Evolutionary conservation across 2,888 invertebrate genomes (phyloP).

Genomic region (Dryomyza anilis): DNA sequence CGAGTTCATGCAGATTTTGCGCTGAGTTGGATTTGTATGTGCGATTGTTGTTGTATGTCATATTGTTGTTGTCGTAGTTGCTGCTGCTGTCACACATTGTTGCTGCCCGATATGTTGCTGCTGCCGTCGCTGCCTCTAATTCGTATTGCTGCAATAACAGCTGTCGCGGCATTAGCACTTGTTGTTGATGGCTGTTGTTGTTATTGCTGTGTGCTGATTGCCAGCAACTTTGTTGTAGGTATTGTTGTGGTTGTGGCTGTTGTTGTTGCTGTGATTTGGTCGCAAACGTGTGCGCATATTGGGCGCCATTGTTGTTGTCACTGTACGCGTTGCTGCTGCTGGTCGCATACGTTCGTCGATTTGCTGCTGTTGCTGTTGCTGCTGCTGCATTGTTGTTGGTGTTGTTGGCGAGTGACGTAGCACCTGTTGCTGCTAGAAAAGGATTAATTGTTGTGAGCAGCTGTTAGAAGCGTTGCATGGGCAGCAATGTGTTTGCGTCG

Average conservation of each 20-base stretch:
- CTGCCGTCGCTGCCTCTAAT: constrained; percentile 15
- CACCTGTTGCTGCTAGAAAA: constrained; percentile 55
- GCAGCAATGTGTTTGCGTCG: constrained; percentile 28
- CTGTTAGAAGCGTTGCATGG: constrained; percentile 43
- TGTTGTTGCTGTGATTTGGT: constrained; percentile 36
- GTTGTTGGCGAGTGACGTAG: constrained; percentile 24
- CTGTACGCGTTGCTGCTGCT: constrained; percentile 24
- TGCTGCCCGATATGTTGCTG: constrained; percentile 37
- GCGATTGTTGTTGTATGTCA: background rate
- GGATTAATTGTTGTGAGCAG: constrained; percentile 56
- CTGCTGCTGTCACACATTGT: constrained; percentile 26
- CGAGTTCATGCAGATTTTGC: constrained; percentile 9
- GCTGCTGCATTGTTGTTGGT: constrained; percentile 43
- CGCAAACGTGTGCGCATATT: constrained; percentile 41
- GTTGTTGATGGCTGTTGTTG: constrained; percentile 43
- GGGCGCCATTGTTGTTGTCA: constrained; percentile 40
- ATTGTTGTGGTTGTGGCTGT: constrained; percentile 39
- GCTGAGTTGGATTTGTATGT: constrained; percentile 11
- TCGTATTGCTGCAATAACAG: constrained; percentile 25
- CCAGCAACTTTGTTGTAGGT: constrained; percentile 29
- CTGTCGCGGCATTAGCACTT: constrained; percentile 45
- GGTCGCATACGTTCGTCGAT: constrained; percentile 11
- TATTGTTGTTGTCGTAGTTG: constrained; percentile 13
- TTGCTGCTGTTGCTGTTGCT: constrained; percentile 25
- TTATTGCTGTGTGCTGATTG: constrained; percentile 29